These are phyloP conservation scores for Clostera curtula DNA, from an alignment of 2,888 invertebrate species.

Conservation along the genomic window DNA sequence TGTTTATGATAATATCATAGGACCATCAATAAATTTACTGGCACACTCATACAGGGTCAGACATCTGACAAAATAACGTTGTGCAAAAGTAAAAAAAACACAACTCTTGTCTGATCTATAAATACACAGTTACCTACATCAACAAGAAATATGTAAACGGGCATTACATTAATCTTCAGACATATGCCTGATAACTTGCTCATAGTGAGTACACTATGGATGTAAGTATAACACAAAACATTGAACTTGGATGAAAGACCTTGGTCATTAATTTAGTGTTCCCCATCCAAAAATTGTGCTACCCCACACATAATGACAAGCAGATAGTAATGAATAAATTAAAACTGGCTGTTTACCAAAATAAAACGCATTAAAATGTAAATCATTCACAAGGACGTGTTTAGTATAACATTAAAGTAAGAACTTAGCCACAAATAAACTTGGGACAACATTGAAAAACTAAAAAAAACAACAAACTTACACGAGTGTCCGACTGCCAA, in stretches of 20 bases:
- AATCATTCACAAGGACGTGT: conserved; percentile 58
- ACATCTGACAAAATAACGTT: too few relatives aligned
- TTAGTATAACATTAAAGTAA: conserved; percentile 16
- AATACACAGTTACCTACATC: too few relatives aligned
- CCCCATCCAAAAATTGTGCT: conserved; percentile 9
- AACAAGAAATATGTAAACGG: too few relatives aligned
- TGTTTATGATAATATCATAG: too few relatives aligned
- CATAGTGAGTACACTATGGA: neutral
- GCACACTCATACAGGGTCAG: too few relatives aligned
- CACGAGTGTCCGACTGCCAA: conserved; percentile 73
- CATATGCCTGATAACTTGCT: too few relatives aligned
- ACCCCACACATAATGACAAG: conserved; percentile 16
- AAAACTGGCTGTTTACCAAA: conserved; percentile 34
- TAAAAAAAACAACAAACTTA: conserved; percentile 40
- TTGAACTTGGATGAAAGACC: conserved; percentile 32
- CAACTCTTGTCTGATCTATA: too few relatives aligned
- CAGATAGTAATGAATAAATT: conserved; percentile 30
- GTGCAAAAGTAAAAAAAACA: too few relatives aligned
- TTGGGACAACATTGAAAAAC: conserved; percentile 12
- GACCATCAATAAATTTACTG: too few relatives aligned
- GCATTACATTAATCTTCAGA: too few relatives aligned
- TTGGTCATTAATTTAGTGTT: conserved; percentile 28
- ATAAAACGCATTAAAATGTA: conserved; percentile 47
- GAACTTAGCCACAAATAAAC: conserved; percentile 10
- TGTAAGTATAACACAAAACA: conserved; percentile 9